A percentile compares a stretch with the other conserved stretches of the same genome.
phyloP scores from a whole-genome alignment of 2,797 vertebrate species.

The Halcyon leucocephala region DNA sequence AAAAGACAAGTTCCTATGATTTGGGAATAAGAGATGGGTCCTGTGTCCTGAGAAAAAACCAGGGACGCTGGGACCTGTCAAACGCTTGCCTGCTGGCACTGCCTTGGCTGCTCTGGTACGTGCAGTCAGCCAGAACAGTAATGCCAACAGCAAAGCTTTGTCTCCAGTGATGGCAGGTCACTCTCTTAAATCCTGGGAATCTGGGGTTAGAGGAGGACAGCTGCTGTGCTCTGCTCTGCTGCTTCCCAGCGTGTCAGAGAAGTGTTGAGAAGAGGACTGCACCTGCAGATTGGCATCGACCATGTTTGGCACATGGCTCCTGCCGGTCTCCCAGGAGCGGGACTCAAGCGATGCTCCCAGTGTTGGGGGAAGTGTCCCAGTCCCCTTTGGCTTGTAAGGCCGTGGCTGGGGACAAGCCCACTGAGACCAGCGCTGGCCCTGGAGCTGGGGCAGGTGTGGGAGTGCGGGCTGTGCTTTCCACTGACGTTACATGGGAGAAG shows the following conservation, averaged over 20 bases:
- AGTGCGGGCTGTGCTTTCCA: neutral
- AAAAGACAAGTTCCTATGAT: neutral
- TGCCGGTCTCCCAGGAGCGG: neutral
- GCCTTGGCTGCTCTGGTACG: neutral
- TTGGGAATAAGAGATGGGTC: neutral
- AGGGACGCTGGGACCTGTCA: rapidly evolving
- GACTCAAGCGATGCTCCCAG: neutral
- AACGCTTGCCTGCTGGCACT: neutral
- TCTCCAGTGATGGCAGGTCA: neutral
- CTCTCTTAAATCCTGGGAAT: neutral
- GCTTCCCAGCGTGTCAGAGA: neutral
- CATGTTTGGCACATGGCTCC: rapidly evolving
- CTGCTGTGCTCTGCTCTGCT: neutral
- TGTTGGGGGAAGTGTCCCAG: neutral
- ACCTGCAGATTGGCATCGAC: neutral
- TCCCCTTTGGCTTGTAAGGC: neutral
- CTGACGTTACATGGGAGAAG: rapidly evolving
- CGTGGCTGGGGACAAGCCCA: neutral
- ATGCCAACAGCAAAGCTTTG: neutral
- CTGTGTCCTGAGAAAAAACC: neutral
- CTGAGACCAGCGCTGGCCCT: rapidly evolving
- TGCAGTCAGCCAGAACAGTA: neutral
- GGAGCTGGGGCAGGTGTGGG: neutral
- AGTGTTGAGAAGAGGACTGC: rapidly evolving
- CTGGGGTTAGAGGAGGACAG: neutral